Conservation (phyloP, 2,113 vertebrate species). For the Podarcis raffonei region DNA sequence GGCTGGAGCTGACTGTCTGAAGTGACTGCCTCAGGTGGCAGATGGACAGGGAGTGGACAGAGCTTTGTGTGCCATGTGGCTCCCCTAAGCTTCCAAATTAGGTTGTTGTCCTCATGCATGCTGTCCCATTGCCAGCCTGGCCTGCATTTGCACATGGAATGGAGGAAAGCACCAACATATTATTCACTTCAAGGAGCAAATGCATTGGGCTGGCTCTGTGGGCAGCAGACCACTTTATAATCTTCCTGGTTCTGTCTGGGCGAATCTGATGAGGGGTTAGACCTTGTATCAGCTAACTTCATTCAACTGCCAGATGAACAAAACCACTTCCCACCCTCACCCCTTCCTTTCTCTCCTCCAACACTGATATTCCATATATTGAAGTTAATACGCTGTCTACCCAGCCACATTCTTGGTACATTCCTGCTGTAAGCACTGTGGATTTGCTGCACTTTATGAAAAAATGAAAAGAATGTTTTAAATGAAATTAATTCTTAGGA, state of each 20-base stretch:
- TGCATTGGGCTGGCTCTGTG: background rate
- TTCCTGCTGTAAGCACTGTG: slow-evolving; percentile 68
- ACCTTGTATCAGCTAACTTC: too few species aligned
- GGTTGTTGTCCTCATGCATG: too few species aligned
- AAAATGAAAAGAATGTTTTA: slow-evolving; percentile 83
- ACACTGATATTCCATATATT: background rate
- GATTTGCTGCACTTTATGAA: slow-evolving; percentile 81
- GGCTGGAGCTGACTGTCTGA: too few species aligned
- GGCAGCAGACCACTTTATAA: background rate
- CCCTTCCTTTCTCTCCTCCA: background rate
- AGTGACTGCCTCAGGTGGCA: too few species aligned
- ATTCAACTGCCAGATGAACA: background rate
- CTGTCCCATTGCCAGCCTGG: too few species aligned
- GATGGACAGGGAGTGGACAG: too few species aligned
- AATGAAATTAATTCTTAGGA: slow-evolving; percentile 77
- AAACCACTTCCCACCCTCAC: background rate
- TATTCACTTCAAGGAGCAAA: background rate
- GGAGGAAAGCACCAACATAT: too few species aligned
- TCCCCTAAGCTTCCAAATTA: too few species aligned
- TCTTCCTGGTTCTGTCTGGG: background rate
- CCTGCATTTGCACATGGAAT: too few species aligned
- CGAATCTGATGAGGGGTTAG: background rate
- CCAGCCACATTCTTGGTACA: slow-evolving; percentile 56
- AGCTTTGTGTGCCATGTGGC: too few species aligned
- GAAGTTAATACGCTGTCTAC: slow-evolving; percentile 35